Evolutionary conservation across 2,113 vertebrate species (phyloP).

Genomic region (Platichthys stellatus): DNA sequence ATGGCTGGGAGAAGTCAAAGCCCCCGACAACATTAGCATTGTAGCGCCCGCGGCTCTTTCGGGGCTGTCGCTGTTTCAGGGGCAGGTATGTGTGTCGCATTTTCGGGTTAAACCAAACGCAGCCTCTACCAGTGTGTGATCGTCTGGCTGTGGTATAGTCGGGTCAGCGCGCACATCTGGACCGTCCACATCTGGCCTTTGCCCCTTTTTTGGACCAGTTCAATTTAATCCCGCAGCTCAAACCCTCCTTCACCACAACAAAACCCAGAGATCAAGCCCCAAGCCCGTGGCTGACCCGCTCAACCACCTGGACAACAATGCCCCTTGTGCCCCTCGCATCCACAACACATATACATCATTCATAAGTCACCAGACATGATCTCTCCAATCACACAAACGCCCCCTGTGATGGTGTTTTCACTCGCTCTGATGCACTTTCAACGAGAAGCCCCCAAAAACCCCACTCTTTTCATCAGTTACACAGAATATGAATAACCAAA

Average conservation of each 20-base stretch:
- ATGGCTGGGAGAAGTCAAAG: slow-evolving; percentile 83
- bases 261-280: slow-evolving; percentile 14
- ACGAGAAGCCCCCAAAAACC: neutral
- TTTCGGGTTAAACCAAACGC: slow-evolving; percentile 62
- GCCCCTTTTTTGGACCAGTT: slow-evolving; percentile 28
- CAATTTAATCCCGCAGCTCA: neutral
- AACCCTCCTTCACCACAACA: slow-evolving; percentile 27
- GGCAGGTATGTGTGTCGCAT: slow-evolving; percentile 77
- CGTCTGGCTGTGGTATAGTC: neutral
- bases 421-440: neutral
- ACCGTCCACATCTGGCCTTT: slow-evolving; percentile 65
- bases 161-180: slow-evolving; percentile 50
- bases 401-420: neutral
- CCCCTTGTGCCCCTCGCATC: slow-evolving; percentile 34
- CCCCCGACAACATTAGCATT: slow-evolving; percentile 81
- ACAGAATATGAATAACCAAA: neutral
- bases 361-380: slow-evolving; percentile 16
- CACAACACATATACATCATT: neutral
- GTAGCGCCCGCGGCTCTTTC: slow-evolving; percentile 74
- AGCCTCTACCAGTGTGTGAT: neutral
- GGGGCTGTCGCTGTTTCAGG: slow-evolving; percentile 79
- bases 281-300: slow-evolving; percentile 26
- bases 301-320: slow-evolving; percentile 42
- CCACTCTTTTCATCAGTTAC: neutral
- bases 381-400: slow-evolving; percentile 11